Conservation (phyloP, 2,888 invertebrate species). For the Chrysina gloriosa region DNA sequence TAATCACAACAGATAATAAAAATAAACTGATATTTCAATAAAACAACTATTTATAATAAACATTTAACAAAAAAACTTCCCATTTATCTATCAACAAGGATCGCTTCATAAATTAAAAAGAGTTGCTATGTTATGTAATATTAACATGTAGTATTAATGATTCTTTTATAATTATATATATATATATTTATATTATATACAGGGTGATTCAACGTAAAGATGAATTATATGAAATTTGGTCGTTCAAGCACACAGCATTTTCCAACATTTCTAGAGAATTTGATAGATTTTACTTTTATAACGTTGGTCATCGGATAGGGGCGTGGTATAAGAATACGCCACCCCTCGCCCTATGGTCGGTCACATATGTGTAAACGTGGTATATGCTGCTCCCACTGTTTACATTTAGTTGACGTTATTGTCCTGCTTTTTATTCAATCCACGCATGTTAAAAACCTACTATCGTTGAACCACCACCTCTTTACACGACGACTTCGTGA, state of each 20-base stretch:
- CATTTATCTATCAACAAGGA: conserved; percentile 33
- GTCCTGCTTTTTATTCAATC: neutral
- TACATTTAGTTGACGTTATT: too few species aligned
- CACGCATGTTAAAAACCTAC: neutral
- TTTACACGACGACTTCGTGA: conserved; percentile 7
- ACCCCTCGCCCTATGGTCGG: too few species aligned
- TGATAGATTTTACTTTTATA: too few species aligned
- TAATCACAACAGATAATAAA: conserved; percentile 38
- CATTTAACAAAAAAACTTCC: conserved; percentile 38
- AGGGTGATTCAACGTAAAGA: conserved; percentile 22
- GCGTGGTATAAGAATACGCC: too few species aligned
- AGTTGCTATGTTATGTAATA: conserved; percentile 33
- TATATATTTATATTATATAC: conserved; percentile 20
- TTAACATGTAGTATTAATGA: conserved; percentile 20
- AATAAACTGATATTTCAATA: conserved; percentile 32
- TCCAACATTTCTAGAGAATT: too few species aligned
- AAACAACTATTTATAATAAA: conserved; percentile 36
- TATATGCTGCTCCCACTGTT: too few species aligned
- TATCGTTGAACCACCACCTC: conserved; percentile 11
- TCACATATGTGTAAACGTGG: too few species aligned
- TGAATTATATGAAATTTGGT: neutral
- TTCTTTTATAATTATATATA: conserved; percentile 10
- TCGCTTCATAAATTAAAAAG: conserved; percentile 39
- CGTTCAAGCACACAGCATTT: neutral
- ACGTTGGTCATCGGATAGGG: too few species aligned